These are phyloP conservation scores for Ctenopoma multispine DNA, from an alignment of 2,797 vertebrate genomes.

Conservation along the genomic window DNA sequence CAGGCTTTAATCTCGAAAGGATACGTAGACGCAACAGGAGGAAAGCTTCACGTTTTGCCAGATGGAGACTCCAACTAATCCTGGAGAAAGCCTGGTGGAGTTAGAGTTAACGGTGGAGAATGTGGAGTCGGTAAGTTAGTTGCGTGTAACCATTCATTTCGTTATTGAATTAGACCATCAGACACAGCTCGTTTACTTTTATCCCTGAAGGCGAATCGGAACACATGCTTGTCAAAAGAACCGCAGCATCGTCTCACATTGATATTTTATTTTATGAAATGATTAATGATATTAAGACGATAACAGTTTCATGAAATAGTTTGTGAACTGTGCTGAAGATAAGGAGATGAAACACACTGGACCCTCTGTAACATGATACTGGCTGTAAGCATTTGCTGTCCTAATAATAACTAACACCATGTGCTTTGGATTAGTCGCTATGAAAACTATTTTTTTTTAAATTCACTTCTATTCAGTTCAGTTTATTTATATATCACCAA, in stretches of 20 bases:
- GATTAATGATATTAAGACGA: not conserved
- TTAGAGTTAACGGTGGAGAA: conserved; percentile 80
- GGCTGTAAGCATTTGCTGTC: conserved; percentile 74
- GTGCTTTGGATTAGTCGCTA: conserved; percentile 76
- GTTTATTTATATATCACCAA: no score
- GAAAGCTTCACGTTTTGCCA: conserved; percentile 1
- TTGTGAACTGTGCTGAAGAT: conserved; percentile 20
- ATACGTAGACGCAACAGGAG: conserved; percentile 10
- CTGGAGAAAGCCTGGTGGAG: conserved; percentile 62
- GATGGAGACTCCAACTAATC: conserved; percentile 66
- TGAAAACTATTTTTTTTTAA: conserved; percentile 66
- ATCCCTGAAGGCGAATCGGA: no score
- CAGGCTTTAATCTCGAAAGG: conserved; percentile 25
- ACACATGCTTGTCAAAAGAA: not conserved
- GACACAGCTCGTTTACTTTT: not conserved
- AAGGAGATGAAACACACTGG: conserved; percentile 29
- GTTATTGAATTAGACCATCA: not conserved
- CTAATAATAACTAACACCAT: conserved; percentile 84
- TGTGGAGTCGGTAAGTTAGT: conserved; percentile 82
- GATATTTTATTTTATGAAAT: not conserved
- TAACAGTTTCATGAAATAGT: not conserved
- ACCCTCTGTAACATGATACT: conserved; percentile 79
- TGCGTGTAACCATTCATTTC: not conserved
- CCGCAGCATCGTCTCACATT: conserved; percentile 7
- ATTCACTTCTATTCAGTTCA: no score